These are phyloP conservation scores for Slavum lentiscoides DNA, from an alignment of 2,888 invertebrate species.

Conservation along the genomic window DNA sequence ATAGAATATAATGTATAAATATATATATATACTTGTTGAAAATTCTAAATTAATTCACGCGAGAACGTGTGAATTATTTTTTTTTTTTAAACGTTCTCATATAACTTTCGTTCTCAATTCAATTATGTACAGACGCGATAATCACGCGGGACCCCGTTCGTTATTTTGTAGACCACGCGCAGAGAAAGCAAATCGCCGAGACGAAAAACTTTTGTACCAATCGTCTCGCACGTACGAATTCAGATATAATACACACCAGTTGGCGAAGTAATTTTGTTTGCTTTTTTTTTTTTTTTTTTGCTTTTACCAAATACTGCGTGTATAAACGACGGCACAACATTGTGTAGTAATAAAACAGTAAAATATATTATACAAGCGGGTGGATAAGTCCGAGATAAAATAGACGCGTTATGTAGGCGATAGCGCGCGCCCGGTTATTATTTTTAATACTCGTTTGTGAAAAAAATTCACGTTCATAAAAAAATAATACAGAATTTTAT, in stretches of 20 bases:
- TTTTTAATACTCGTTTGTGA: no score
- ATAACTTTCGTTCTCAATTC: slow-evolving; percentile 37
- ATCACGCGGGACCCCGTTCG: slow-evolving; percentile 25
- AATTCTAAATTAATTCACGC: neutral
- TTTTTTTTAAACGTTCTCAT: slow-evolving; percentile 8
- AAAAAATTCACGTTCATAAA: no score
- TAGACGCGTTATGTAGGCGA: no score
- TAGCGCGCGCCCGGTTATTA: no score
- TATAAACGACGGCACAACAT: no score
- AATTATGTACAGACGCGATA: slow-evolving; percentile 27
- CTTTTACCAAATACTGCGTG: no score
- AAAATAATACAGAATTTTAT: no score
- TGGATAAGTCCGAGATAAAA: no score
- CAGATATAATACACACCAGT: neutral
- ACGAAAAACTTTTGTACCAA: slow-evolving; percentile 19
- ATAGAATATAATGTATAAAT: no score
- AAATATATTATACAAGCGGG: no score
- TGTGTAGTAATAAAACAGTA: no score
- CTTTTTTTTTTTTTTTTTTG: no score
- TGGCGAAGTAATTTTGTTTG: neutral
- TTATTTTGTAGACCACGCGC: neutral
- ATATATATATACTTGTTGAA: neutral
- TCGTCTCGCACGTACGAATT: slow-evolving; percentile 29
- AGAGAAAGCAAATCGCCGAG: slow-evolving; percentile 14
- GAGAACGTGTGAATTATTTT: slow-evolving; percentile 28